These are phyloP conservation scores for Eretmocerus hayati DNA, from an alignment of 2,888 invertebrate species.

Conservation along the genomic window DNA sequence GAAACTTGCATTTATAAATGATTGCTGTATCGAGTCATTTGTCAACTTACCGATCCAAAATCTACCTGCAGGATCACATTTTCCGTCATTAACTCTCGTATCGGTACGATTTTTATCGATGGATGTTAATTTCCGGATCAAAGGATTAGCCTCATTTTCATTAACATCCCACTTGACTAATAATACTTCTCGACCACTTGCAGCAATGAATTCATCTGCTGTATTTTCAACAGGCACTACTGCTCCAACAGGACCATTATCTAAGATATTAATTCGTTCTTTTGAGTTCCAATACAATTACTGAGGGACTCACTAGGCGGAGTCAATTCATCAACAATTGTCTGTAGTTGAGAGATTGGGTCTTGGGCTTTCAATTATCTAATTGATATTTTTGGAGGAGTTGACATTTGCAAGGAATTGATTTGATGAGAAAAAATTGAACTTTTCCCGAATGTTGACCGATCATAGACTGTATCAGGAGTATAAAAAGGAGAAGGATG, in stretches of 20 bases:
- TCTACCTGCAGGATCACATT: slow-evolving; percentile 60
- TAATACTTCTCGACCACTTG: slow-evolving; percentile 44
- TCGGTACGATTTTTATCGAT: slow-evolving; percentile 48
- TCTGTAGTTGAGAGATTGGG: too few relatives aligned
- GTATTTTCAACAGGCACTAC: slow-evolving; percentile 45
- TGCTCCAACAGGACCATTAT: slow-evolving; percentile 50
- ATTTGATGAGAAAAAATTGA: too few relatives aligned
- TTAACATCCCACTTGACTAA: slow-evolving; percentile 50
- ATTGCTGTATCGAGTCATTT: not conserved
- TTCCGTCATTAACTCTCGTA: slow-evolving; percentile 62
- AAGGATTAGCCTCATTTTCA: slow-evolving; percentile 26
- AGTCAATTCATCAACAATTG: too few relatives aligned
- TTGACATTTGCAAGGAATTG: too few relatives aligned
- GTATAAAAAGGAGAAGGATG: too few relatives aligned
- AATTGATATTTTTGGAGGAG: too few relatives aligned
- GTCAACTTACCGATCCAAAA: slow-evolving; percentile 57
- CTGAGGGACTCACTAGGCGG: too few relatives aligned
- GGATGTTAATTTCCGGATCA: slow-evolving; percentile 35
- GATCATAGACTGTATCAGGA: too few relatives aligned
- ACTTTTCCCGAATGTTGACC: too few relatives aligned
- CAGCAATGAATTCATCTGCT: slow-evolving; percentile 43
- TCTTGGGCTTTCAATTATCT: too few relatives aligned
- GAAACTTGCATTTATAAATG: not conserved
- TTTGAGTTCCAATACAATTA: too few relatives aligned
- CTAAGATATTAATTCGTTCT: slow-evolving; percentile 37